phyloP scores from a whole-genome alignment of 2,113 vertebrate genomes.

The Anseranas semipalmata region DNA sequence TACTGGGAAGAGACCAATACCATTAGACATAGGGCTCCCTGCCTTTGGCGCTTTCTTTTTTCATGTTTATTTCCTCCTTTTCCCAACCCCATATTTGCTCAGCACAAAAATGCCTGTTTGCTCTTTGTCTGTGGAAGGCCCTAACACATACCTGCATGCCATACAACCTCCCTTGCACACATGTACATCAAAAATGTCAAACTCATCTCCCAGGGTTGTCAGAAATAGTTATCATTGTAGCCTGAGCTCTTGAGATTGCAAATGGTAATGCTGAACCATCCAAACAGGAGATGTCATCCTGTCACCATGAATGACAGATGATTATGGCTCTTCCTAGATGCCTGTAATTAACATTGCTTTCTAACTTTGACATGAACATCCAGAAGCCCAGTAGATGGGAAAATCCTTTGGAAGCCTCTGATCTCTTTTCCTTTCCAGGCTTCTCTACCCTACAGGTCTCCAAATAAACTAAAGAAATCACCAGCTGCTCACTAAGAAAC shows the following conservation, averaged over 20 bases:
- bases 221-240: constrained; percentile 7
- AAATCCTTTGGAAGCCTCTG: not conserved
- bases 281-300: constrained; percentile 59
- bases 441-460: not conserved
- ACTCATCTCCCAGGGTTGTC: not conserved
- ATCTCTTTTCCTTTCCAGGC: not conserved
- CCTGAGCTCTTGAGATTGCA: not conserved
- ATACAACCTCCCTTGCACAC: not conserved
- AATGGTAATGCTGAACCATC: constrained; percentile 18
- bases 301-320: constrained; percentile 55
- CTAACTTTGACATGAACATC: constrained; percentile 9
- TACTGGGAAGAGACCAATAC: not conserved
- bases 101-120: not conserved
- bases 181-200: not conserved
- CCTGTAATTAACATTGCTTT: constrained; percentile 53
- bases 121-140: not conserved
- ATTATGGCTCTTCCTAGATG: constrained; percentile 28
- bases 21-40: not conserved
- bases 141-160: not conserved
- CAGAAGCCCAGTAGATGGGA: not conserved
- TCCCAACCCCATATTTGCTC: not conserved
- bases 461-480: not conserved
- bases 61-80: not conserved
- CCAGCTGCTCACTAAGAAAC: not conserved
- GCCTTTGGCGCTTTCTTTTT: not conserved